Conservation (phyloP, 2,113 vertebrate species). For the Prionailurus bengalensis region DNA sequence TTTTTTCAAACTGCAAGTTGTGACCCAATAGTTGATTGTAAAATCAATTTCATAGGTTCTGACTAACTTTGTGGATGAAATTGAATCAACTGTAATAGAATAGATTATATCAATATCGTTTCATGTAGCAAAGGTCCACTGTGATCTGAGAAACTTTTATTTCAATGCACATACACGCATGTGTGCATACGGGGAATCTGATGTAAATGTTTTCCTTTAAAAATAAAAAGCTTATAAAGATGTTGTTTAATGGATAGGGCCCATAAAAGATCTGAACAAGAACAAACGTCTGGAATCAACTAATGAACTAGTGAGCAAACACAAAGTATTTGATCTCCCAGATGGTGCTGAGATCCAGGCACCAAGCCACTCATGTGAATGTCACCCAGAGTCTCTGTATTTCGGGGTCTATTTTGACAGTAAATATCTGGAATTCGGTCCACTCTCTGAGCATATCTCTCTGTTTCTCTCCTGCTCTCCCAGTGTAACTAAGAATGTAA, state of each 20-base stretch:
- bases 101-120: background rate
- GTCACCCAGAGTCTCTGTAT: background rate
- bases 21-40: background rate
- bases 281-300: background rate
- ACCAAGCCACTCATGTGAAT: constrained; percentile 25
- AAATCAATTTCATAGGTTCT: background rate
- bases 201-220: background rate
- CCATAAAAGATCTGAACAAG: background rate
- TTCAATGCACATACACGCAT: background rate
- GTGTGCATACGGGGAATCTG: background rate
- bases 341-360: constrained; percentile 52
- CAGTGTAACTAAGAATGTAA: background rate
- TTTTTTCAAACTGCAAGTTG: background rate
- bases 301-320: background rate
- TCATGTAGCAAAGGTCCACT: background rate
- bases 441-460: background rate
- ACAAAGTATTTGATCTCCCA: constrained; percentile 61
- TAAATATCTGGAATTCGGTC: background rate
- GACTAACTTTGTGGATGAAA: background rate
- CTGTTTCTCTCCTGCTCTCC: background rate
- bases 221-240: background rate
- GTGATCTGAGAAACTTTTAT: background rate
- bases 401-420: background rate
- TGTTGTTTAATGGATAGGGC: background rate
- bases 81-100: background rate